Conservation (phyloP, 2,113 vertebrate species). For the Lichenostomus cassidix region DNA sequence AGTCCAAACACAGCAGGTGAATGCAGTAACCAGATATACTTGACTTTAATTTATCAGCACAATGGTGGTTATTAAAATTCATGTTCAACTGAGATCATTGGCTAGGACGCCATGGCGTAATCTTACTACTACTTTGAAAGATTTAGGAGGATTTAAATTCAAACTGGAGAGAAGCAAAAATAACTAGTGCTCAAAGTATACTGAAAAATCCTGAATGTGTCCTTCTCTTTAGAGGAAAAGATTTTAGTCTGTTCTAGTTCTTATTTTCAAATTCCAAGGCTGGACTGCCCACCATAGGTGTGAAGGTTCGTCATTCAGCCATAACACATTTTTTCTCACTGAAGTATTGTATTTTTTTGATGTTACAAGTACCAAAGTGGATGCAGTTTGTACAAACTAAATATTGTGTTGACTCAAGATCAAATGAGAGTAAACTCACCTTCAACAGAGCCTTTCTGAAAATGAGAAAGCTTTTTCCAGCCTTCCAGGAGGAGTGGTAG, state of each 20-base stretch:
- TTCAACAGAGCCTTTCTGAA: background rate
- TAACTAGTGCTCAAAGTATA: background rate
- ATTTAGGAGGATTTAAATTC: conserved; percentile 25
- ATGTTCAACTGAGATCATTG: background rate
- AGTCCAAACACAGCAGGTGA: background rate
- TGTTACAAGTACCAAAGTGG: background rate
- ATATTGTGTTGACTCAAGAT: background rate
- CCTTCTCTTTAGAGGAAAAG: background rate
- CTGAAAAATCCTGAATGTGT: background rate
- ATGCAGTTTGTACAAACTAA: background rate
- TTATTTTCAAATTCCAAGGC: background rate
- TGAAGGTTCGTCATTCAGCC: background rate
- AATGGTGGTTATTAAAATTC: conserved; percentile 27
- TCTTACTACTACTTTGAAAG: conserved; percentile 1
- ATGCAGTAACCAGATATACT: background rate
- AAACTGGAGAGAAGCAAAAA: background rate
- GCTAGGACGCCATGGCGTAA: conserved; percentile 1
- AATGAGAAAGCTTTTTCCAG: background rate
- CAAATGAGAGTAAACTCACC: background rate
- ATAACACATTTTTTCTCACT: background rate
- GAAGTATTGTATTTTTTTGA: background rate
- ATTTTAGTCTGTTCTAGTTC: background rate
- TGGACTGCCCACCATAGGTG: background rate
- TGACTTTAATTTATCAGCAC: conserved; percentile 33
- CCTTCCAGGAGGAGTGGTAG: background rate